These are phyloP conservation scores for Nothoprocta pentlandii DNA, from an alignment of 2,113 vertebrate genomes.

Conservation along the genomic window DNA sequence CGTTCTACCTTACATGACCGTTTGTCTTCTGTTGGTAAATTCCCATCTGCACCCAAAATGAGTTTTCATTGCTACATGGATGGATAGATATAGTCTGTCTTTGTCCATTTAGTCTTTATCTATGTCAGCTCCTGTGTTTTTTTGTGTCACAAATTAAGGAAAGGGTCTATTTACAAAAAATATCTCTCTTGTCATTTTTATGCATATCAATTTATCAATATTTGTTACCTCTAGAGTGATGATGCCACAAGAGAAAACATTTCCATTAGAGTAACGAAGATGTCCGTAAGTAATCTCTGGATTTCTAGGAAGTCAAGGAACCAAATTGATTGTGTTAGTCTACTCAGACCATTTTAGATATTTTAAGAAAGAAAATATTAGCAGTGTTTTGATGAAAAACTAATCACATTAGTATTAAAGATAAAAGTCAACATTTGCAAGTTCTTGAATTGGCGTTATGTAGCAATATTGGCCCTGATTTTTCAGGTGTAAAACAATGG, in stretches of 20 bases:
- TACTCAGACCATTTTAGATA: not conserved
- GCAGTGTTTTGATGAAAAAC: not conserved
- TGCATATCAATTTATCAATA: not conserved
- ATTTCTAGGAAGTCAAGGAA: not conserved
- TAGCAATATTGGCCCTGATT: not conserved
- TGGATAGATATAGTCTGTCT: slow-evolving; percentile 44
- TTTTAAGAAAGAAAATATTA: not conserved
- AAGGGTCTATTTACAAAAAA: slow-evolving; percentile 35
- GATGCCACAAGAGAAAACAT: not conserved
- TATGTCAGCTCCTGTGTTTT: not conserved
- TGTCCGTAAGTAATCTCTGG: not conserved
- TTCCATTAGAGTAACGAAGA: not conserved
- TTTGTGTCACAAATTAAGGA: slow-evolving; percentile 42
- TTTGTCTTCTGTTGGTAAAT: slow-evolving; percentile 70
- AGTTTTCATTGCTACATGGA: slow-evolving; percentile 51
- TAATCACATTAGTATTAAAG: not conserved
- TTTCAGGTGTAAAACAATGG: not conserved
- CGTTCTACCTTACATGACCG: slow-evolving; percentile 29
- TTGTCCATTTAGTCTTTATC: slow-evolving; percentile 49
- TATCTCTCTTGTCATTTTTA: not conserved
- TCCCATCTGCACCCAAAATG: slow-evolving; percentile 64
- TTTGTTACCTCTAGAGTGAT: not conserved
- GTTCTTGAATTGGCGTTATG: not conserved
- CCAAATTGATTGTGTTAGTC: not conserved
- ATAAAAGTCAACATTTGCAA: not conserved